Base-by-base conservation (phyloP, 1,140 invertebrate species). In the Littorina saxatilis region DNA sequence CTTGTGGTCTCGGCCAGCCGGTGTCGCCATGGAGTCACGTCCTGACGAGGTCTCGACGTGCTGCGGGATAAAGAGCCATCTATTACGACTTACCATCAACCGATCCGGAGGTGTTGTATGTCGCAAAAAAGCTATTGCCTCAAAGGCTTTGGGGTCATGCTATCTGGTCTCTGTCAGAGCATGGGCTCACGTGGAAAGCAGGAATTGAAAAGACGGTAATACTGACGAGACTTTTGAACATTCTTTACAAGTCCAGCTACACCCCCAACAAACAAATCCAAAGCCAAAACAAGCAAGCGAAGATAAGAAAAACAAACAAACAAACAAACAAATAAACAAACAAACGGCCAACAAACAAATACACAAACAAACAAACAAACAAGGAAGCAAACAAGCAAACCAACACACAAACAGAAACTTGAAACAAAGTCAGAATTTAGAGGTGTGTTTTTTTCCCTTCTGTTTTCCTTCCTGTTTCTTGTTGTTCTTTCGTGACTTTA, bases 31-130 rank as follows among this genome's bases (percentile, higher is more conserved):
- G 20, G 27, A 61, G 58, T 23, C 58, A 61, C 58, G 58, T 61
- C 58, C 27, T 61, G 58, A 61, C 58, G 58, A 13, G 58, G 58
- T 61, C 58, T 23, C n/a, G 58, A 61, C 58, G 58, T 61, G 58
- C 20, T 29, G 58, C 4, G 58, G 58, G n/a, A 61, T 61, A 61
- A 61, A 61, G 23, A 23, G 9, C n/a, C 9, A 61, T 61, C 58
- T 61, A 61, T 61, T 61, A 61, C 58, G 58, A 61, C 58, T 61
- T 61, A 29, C 58, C 58, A 13, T 61, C 58, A 61, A 13, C 58
- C 58, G 58, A 61, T 61, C 58, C 23, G 58, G 43, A 61, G 58
- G 58, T 61, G 58, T 61, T 61, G 58, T 61, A 29, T 61, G 58
- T 61, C 58, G 58, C 58, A 61, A 61, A 61, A 52, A 47, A 47